phyloP scores from a whole-genome alignment of 2,113 vertebrate genomes.

The Microcebus ravelobensis region DNA sequence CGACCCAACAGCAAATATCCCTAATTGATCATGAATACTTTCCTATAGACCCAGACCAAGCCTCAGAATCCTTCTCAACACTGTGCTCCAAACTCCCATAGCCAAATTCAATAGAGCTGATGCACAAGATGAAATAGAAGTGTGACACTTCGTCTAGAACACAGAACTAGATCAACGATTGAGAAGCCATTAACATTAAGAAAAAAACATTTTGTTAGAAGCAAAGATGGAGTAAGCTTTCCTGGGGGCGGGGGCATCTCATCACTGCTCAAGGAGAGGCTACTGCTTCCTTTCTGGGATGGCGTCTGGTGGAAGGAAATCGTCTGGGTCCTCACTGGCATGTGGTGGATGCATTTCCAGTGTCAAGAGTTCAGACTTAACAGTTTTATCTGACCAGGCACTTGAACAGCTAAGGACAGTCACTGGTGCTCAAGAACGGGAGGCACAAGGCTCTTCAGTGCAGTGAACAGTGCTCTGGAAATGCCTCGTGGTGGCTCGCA shows the following conservation, averaged over 20 bases:
- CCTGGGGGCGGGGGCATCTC: not conserved
- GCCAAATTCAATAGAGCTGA: not conserved
- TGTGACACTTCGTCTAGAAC: not conserved
- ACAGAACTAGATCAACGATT: not conserved
- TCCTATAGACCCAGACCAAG: not conserved
- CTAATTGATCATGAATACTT: no score
- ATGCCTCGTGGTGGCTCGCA: not conserved
- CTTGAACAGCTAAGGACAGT: not conserved
- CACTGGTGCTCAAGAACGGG: not conserved
- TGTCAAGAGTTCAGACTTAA: not conserved
- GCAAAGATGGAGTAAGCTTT: not conserved
- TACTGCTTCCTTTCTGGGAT: not conserved
- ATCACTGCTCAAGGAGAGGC: not conserved
- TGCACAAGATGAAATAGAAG: not conserved
- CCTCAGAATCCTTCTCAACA: not conserved
- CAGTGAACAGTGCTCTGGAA: not conserved
- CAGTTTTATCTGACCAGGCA: no score
- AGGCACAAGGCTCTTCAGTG: not conserved
- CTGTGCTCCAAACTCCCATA: not conserved
- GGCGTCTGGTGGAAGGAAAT: not conserved
- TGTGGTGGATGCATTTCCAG: not conserved
- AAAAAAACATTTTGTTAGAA: not conserved
- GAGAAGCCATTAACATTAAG: not conserved
- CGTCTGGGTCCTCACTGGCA: not conserved
- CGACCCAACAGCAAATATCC: not conserved